Evolutionary conservation across 2,888 invertebrate genomes (phyloP), one percentile per base, ranked within the genome.

Genomic region (Melieria picta): DNA sequence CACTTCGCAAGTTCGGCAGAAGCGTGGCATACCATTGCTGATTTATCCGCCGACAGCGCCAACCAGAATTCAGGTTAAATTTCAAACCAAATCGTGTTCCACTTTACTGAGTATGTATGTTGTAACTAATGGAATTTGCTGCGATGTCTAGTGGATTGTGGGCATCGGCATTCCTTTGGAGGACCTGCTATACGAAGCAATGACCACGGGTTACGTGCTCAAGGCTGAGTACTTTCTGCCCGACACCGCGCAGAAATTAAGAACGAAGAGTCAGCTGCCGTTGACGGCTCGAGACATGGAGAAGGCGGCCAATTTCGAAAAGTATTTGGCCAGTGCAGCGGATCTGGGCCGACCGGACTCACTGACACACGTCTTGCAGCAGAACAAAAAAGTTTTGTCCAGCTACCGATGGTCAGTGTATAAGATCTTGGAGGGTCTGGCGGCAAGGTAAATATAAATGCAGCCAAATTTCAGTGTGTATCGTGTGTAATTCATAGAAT

Each of bases 401-500:
- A 81, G 78, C 43, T 84, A 84, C 74, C 81, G 85, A 0, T 85
- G 85, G 85, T 78, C 80, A 0, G 73, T 82, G 0, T 85, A 85
- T 69, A 82, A 83, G 47, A 80, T 77, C 4, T 77, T 85, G 48
- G 83, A 85, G 56, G 77, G 76, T 0, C 58, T 85, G 42, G 84
- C 81, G 1, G 69, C 71, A 4, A 81, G 77, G 82, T 82, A 69
- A 47, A 75, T 66, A 11, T 52, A n/a, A n/a, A 52, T 46, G 50
- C 55, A 42, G 4, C 60, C 10, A 45, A 46, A 56, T 55, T 45
- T 52, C 9, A 13, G 6, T 65, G 9, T 11, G 2, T 13, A 5
- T 5, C 13, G 7, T 16, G n/a, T 13, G 7, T 52, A 7, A 50
- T 73, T 45, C 46, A 11, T 4, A 92, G 92, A 80, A 90, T 91